Base-by-base conservation (phyloP, 2,888 invertebrate genomes). In the Dione juno region DNA sequence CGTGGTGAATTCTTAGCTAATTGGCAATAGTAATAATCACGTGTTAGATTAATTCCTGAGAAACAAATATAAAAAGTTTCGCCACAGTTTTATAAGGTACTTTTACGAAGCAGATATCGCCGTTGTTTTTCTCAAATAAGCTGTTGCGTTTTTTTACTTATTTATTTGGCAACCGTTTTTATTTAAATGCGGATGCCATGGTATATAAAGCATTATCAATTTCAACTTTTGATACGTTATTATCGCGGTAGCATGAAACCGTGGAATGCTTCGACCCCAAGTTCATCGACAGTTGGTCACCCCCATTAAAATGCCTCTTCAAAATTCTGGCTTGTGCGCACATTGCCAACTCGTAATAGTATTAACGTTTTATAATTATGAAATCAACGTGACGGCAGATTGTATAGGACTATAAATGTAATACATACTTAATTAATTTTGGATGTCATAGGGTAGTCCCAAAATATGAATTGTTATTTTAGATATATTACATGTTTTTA, bases 1-100 rank as follows among this genome's bases (percentile, higher is more conserved):
- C 93, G 91, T 88, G 92, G 90, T 86, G 91, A 89, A 92, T 90
- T 92, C 92, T 88, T 90, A 83, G 88, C 91, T 93, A 92, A 93
- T 93, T 92, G 92, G 92, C 91, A 92, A 87, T 84, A 83, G 84
- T 85, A 87, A 91, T 91, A 88, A 90, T 89, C 85, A 84, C 78
- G 87, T 86, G 87, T 85, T 84, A 83, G 85, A 87, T 85, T 77
- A 78, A 75, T 79, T 74, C 75, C 77, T 74, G 65, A 67, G 69
- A 73, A 76, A 74, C 70, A 59, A 67, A 54, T 69, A 69, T 57
- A 45, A 52, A 28, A 40, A 43, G 50, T 50, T 2, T 50, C 10
- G 5, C 28, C 48, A 50, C 48, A 50, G 6, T 16, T 45, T 45
- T 45, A 45, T 45, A 6, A n/a, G n/a, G 8, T 48, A 48, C 9